Percentiles rank a stretch among this genome's conserved stretches.
Conservation (phyloP, 2,797 vertebrate genomes). For the Galaxias olidus region DNA sequence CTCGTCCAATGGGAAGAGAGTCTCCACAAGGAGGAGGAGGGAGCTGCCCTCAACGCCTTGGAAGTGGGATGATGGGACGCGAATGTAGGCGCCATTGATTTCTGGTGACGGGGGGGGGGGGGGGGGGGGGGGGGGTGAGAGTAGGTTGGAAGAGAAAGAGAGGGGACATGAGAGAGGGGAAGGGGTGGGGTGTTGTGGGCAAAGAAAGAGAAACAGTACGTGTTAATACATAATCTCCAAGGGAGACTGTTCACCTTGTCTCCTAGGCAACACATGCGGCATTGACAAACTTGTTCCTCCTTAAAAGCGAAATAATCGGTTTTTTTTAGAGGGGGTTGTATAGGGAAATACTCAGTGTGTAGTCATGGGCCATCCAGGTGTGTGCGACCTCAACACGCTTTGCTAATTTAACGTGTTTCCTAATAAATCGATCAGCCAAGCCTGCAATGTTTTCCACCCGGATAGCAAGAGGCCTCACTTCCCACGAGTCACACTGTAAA, state of each 20-base stretch:
- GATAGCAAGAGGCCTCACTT: too few relatives aligned
- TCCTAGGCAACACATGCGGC: constrained; percentile 2
- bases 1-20: constrained; percentile 71
- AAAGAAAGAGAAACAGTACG: constrained; percentile 15
- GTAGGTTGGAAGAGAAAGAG: constrained; percentile 6
- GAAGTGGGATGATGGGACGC: constrained; percentile 65
- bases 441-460: constrained; percentile 24
- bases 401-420: neutral
- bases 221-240: neutral
- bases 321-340: too few relatives aligned
- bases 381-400: too few relatives aligned
- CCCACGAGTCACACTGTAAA: too few relatives aligned
- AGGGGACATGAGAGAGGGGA: neutral
- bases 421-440: neutral
- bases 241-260: neutral
- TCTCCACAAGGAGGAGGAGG: constrained; percentile 81
- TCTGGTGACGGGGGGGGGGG: constrained; percentile 42
- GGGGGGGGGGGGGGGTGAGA: constrained; percentile 8
- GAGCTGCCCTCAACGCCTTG: constrained; percentile 80
- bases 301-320: neutral
- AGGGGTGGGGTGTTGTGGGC: neutral
- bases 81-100: constrained; percentile 45
- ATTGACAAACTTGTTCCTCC: neutral
- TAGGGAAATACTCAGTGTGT: neutral
- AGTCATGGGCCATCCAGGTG: neutral